These are phyloP conservation scores for Sipha maydis DNA, from an alignment of 2,888 invertebrate species.

Conservation along the genomic window DNA sequence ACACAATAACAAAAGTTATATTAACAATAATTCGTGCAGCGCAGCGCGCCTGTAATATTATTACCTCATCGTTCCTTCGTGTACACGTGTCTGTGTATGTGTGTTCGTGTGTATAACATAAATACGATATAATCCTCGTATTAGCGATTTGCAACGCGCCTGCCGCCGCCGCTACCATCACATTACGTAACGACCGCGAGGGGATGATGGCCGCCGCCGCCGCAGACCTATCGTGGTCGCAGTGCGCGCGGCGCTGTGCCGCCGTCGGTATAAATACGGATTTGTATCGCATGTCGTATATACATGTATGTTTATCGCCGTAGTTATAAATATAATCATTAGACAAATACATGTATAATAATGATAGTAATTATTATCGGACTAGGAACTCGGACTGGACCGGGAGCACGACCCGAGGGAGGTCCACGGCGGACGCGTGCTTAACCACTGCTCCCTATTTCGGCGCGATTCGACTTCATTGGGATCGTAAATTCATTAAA, in stretches of 20 bases:
- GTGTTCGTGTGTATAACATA: not conserved
- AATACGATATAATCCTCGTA: conserved; percentile 36
- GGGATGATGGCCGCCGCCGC: not conserved
- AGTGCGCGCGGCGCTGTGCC: not conserved
- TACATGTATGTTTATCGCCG: not conserved
- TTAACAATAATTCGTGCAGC: not conserved
- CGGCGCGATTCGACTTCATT: too few species aligned
- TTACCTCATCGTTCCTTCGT: not conserved
- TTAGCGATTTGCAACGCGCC: conserved; percentile 52
- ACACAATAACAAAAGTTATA: not conserved
- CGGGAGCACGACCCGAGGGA: not conserved
- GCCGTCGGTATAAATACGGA: not conserved
- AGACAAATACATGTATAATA: not conserved
- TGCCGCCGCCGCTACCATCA: not conserved
- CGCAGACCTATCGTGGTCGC: not conserved
- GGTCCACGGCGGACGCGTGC: too few species aligned
- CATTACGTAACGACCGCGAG: not conserved
- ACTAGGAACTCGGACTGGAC: not conserved
- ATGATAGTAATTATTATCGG: not conserved
- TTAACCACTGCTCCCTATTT: too few species aligned
- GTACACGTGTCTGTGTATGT: not conserved
- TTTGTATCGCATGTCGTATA: not conserved
- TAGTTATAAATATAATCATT: not conserved
- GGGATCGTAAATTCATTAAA: not conserved
- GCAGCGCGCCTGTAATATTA: not conserved